phyloP scores from a whole-genome alignment of 2,888 invertebrate species.

The Eupithecia centaureata region DNA sequence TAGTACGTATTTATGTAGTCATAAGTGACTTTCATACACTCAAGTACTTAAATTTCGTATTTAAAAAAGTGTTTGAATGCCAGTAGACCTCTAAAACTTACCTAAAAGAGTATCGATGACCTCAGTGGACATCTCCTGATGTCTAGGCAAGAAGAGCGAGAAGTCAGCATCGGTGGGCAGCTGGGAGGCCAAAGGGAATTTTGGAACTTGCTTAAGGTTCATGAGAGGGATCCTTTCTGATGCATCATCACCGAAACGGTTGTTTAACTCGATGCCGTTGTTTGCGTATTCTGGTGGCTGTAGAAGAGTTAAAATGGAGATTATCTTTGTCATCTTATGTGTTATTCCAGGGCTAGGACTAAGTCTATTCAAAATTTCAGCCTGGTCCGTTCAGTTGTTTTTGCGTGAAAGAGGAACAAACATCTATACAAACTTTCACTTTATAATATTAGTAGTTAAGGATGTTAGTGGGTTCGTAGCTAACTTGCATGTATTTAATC shows the following conservation, averaged over 20 bases:
- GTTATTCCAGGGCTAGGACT: no score
- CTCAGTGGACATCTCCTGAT: constrained; percentile 87
- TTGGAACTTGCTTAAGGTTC: constrained; percentile 79
- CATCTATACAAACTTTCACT: no score
- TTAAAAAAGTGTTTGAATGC: neutral
- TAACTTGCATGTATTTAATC: neutral
- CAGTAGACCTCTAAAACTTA: constrained; percentile 55
- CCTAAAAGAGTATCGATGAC: constrained; percentile 88
- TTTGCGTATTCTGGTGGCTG: constrained; percentile 77
- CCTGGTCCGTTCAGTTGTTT: no score
- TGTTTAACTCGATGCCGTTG: constrained; percentile 84
- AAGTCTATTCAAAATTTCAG: no score
- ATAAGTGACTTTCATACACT: no score
- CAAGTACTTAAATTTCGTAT: neutral
- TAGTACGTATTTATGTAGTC: neutral
- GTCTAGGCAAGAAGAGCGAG: constrained; percentile 89
- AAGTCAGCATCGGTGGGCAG: constrained; percentile 86
- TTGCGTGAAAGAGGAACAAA: no score
- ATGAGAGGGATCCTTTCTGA: constrained; percentile 81
- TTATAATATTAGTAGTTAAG: no score
- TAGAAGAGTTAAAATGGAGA: neutral
- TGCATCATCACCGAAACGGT: constrained; percentile 85
- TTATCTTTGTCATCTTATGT: no score
- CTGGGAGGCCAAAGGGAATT: constrained; percentile 82
- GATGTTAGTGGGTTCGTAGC: no score